phyloP scores from a whole-genome alignment of 1,140 invertebrate genomes.

The Dendrolimus punctatus region DNA sequence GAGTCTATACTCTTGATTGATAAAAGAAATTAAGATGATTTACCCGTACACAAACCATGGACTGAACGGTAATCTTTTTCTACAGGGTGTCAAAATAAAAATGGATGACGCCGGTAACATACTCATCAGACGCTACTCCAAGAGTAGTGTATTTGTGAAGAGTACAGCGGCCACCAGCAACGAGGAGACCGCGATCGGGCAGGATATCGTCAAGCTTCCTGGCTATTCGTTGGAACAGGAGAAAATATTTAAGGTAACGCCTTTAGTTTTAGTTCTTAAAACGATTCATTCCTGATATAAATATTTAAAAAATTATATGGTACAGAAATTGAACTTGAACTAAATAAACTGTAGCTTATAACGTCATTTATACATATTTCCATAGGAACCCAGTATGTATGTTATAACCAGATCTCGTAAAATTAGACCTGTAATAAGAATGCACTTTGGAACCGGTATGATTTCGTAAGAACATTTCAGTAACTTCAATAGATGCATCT shows the following conservation, averaged over 20 bases:
- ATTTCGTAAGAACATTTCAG: slow-evolving; percentile 5
- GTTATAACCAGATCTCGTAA: no score
- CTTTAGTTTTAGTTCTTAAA: not conserved
- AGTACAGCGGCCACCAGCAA: slow-evolving; percentile 83
- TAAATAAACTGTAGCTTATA: no score
- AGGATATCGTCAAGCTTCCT: slow-evolving; percentile 89
- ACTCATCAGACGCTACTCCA: slow-evolving; percentile 92
- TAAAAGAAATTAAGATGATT: no score
- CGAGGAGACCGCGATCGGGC: slow-evolving; percentile 91
- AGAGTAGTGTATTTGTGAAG: slow-evolving; percentile 93
- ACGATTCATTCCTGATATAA: no score
- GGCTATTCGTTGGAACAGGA: slow-evolving; percentile 91
- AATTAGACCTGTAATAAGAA: no score
- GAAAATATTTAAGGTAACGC: slow-evolving; percentile 93
- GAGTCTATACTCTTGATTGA: no score
- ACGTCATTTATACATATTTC: no score
- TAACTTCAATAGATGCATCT: slow-evolving; percentile 15
- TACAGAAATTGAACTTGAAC: no score
- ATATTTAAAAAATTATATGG: no score
- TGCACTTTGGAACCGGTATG: not conserved
- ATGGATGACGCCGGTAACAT: slow-evolving; percentile 97
- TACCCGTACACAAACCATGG: no score
- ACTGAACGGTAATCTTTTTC: slow-evolving; percentile 27
- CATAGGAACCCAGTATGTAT: no score
- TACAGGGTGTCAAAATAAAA: slow-evolving; percentile 94